A percentile compares a stretch with the other conserved stretches of the same genome.
phyloP scores from a whole-genome alignment of 1,140 invertebrate genomes.

The Tribolium castaneum region DNA sequence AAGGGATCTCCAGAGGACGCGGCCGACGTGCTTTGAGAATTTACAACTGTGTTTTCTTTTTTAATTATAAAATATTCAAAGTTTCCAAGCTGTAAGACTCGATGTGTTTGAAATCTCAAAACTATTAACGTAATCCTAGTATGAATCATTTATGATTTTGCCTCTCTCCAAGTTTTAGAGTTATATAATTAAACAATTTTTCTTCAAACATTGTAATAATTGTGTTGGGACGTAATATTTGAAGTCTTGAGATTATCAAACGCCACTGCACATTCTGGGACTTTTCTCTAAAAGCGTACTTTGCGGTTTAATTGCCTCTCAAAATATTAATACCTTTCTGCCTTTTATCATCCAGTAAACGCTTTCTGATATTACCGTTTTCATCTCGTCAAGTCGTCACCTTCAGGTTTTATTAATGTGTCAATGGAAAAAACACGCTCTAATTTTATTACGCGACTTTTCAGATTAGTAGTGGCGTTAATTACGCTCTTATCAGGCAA shows the following conservation, averaged over 20 bases:
- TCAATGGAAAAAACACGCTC: constrained; percentile 22
- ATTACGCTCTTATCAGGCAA: not conserved
- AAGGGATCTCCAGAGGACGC: constrained; percentile 1
- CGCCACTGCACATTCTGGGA: not conserved
- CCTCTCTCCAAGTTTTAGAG: not conserved
- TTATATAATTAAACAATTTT: not conserved
- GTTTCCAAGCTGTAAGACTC: not conserved
- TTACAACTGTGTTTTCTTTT: not conserved
- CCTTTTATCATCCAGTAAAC: constrained; percentile 34
- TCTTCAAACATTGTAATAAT: not conserved
- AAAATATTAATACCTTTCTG: constrained; percentile 43
- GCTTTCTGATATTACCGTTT: constrained; percentile 23
- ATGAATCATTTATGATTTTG: no score
- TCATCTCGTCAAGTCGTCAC: constrained; percentile 21
- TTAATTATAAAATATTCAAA: not conserved
- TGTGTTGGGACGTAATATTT: not conserved
- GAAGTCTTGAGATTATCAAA: not conserved
- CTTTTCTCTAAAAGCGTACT: constrained; percentile 29
- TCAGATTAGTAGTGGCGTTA: not conserved
- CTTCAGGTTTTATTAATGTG: constrained; percentile 28
- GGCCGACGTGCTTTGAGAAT: not conserved
- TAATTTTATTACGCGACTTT: constrained; percentile 16
- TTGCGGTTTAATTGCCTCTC: constrained; percentile 41
- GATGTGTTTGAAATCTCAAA: not conserved
- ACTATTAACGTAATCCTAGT: not conserved